A percentile compares a stretch with the other conserved stretches of the same genome.
Conservation (phyloP, 2,888 invertebrate species). For the Platycnemis pennipes region DNA sequence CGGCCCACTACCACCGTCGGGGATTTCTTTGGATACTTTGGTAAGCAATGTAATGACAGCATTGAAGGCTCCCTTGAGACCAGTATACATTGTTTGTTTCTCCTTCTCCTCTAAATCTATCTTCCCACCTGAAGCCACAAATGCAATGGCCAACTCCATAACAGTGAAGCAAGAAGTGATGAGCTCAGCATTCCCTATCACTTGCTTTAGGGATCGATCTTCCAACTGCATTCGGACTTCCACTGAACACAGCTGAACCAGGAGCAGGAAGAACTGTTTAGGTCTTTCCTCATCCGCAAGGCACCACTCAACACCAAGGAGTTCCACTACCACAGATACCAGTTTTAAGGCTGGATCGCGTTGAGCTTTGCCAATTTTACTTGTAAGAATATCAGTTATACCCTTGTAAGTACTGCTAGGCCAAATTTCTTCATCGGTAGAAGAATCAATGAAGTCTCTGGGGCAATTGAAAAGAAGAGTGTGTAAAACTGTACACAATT, state of each 20-base stretch:
- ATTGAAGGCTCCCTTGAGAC: constrained; percentile 93
- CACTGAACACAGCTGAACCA: constrained; percentile 93
- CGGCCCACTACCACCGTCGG: constrained; percentile 78
- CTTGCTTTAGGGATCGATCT: constrained; percentile 88
- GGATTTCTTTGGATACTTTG: constrained; percentile 86
- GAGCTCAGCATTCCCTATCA: constrained; percentile 87
- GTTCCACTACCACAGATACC: constrained; percentile 89
- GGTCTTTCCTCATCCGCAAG: constrained; percentile 89
- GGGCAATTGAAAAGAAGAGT: constrained; percentile 88
- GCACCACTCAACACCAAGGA: constrained; percentile 92
- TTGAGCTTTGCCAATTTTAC: constrained; percentile 93
- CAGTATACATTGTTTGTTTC: constrained; percentile 93
- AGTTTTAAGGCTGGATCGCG: constrained; percentile 93
- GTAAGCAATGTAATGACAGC: constrained; percentile 88
- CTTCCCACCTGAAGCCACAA: constrained; percentile 88
- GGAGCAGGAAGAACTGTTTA: constrained; percentile 88
- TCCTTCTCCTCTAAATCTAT: constrained; percentile 94
- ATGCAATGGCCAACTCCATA: constrained; percentile 89
- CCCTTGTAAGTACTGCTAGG: constrained; percentile 90
- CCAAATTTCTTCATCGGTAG: constrained; percentile 89
- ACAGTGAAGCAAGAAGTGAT: constrained; percentile 92
- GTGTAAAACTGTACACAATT: constrained; percentile 89
- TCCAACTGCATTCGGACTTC: constrained; percentile 97
- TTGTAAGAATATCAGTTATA: constrained; percentile 90
- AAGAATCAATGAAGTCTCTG: constrained; percentile 83